Conservation (phyloP, 2,888 invertebrate genomes). For the Octodonta nipae region DNA sequence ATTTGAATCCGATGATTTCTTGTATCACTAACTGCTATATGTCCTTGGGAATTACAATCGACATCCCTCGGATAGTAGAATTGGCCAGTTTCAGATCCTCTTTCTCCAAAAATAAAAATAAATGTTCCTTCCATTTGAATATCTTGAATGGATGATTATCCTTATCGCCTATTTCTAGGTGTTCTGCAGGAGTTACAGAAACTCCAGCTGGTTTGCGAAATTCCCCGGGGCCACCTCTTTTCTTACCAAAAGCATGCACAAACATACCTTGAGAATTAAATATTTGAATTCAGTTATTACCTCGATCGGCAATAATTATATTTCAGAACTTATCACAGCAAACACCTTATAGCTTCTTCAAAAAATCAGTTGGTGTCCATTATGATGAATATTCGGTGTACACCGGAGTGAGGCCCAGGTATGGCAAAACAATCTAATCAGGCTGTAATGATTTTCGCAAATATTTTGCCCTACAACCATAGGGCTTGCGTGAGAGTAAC, state of each 20-base stretch:
- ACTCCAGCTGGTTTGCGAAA: conserved; percentile 88
- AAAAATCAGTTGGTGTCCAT: too few species aligned
- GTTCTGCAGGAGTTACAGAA: conserved; percentile 60
- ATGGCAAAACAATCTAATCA: too few species aligned
- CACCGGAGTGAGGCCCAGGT: too few species aligned
- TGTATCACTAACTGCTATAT: conserved; percentile 84
- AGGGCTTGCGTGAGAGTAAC: too few species aligned
- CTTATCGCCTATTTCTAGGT: conserved; percentile 88
- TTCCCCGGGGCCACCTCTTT: conserved; percentile 71
- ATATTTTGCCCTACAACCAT: too few species aligned
- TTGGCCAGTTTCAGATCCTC: conserved; percentile 72
- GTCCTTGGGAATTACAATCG: conserved; percentile 65
- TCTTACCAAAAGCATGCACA: conserved; percentile 72
- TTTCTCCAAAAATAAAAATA: conserved; percentile 75
- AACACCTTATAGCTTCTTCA: conserved; percentile 74
- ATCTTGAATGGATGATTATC: too few species aligned
- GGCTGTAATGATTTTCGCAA: too few species aligned
- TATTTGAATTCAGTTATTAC: conserved; percentile 86
- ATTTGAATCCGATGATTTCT: conserved; percentile 84
- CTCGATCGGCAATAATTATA: conserved; percentile 87
- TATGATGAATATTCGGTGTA: too few species aligned
- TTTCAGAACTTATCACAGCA: conserved; percentile 67
- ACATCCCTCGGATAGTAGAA: conserved; percentile 98
- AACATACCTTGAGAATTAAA: conserved; percentile 68
- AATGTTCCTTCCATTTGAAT: conserved; percentile 67